Evolutionary conservation across 2,797 vertebrate species (phyloP).

Genomic region (Neoniphon sammara): DNA sequence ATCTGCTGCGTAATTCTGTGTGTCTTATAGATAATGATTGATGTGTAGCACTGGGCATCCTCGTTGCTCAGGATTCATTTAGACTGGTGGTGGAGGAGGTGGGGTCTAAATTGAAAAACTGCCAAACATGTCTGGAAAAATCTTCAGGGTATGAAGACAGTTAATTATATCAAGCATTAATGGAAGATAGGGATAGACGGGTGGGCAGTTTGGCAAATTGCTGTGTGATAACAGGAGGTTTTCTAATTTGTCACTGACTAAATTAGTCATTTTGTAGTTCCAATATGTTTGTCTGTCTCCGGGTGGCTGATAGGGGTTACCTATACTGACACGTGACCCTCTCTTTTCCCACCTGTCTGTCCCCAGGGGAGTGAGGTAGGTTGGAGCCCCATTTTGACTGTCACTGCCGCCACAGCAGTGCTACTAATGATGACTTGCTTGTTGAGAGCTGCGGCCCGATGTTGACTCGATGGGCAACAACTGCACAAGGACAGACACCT

Average conservation of each 20-base stretch:
- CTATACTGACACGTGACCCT: slow-evolving; percentile 34
- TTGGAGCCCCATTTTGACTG: slow-evolving; percentile 82
- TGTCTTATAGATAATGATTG: slow-evolving; percentile 23
- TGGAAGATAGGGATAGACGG: slow-evolving; percentile 52
- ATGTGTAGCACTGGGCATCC: background rate
- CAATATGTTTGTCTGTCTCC: slow-evolving; percentile 7
- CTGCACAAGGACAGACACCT: slow-evolving; percentile 59
- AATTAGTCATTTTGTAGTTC: background rate
- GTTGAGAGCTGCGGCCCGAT: slow-evolving; percentile 78
- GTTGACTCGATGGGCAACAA: slow-evolving; percentile 72
- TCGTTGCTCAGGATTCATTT: slow-evolving; percentile 9
- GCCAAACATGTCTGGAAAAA: background rate
- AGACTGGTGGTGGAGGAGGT: background rate
- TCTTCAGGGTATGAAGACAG: slow-evolving; percentile 1
- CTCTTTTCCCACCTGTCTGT: slow-evolving; percentile 51
- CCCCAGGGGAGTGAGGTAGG: slow-evolving; percentile 81
- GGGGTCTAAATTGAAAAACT: slow-evolving; percentile 29
- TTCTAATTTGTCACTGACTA: slow-evolving; percentile 15
- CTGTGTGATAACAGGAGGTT: slow-evolving; percentile 10
- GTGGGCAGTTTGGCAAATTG: slow-evolving; percentile 76
- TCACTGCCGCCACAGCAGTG: slow-evolving; percentile 80
- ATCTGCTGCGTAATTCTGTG: slow-evolving; percentile 46
- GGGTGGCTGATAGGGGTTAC: background rate
- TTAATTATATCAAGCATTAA: slow-evolving; percentile 15
- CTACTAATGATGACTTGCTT: slow-evolving; percentile 77